Evolutionary conservation across 2,113 vertebrate species (phyloP).

Genomic region (Onychorhynchus coronatus): DNA sequence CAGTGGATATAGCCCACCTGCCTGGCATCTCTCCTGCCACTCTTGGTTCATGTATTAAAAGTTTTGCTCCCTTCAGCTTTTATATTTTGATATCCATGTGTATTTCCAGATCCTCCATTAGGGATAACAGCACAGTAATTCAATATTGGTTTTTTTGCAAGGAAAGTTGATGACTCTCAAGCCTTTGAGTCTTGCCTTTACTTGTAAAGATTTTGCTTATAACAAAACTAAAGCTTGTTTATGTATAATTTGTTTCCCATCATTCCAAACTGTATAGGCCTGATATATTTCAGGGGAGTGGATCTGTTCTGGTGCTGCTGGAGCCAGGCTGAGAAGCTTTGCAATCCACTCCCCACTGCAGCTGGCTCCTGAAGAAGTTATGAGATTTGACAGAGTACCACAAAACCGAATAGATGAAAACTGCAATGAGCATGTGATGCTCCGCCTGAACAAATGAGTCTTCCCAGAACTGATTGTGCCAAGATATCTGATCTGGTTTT

Average conservation of each 20-base stretch:
- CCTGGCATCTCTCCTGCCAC: not conserved
- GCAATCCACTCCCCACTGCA: not conserved
- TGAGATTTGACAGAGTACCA: not conserved
- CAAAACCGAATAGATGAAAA: not conserved
- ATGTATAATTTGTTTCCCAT: rapidly evolving
- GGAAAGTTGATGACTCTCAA: not conserved
- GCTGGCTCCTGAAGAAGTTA: not conserved
- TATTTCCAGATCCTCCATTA: not conserved
- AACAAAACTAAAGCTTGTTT: not conserved
- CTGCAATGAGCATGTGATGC: not conserved
- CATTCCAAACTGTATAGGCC: not conserved
- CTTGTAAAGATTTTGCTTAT: not conserved
- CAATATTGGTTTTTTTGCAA: not conserved
- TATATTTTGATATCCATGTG: not conserved
- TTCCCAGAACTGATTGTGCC: not conserved
- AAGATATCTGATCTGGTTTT: not conserved
- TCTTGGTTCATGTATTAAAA: not conserved
- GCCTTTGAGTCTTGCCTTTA: not conserved
- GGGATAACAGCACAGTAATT: not conserved
- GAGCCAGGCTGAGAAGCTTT: not conserved
- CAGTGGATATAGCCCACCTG: not conserved
- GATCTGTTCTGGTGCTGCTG: not conserved
- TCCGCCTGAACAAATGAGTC: not conserved
- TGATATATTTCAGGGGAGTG: rapidly evolving
- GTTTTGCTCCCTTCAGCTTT: not conserved